Percentiles rank a stretch among this genome's conserved stretches.
Conservation (phyloP, 92 coral and sea anemone species). For the Parazoanthus atlanticus region DNA sequence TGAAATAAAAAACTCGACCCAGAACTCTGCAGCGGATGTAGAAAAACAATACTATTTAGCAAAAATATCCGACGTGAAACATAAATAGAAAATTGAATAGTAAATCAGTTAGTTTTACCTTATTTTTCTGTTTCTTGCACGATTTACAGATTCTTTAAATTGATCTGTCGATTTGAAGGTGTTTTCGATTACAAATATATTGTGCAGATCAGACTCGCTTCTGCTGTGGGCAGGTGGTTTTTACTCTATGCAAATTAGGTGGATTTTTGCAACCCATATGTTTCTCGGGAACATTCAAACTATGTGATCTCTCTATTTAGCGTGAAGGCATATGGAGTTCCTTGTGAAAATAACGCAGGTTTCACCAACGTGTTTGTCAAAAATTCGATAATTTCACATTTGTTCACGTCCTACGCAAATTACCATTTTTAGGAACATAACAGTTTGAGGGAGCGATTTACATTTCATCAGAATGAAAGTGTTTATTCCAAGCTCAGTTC, state of each 20-base stretch:
- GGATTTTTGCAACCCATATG: conserved; percentile 1
- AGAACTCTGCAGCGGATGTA: neutral
- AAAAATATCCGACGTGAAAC: neutral
- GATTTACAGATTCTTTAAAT: neutral
- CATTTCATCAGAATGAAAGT: conserved; percentile 17
- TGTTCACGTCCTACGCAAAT: conserved; percentile 32
- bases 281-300: neutral
- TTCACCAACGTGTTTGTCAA: neutral
- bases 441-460: conserved; percentile 8
- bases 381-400: conserved; percentile 9
- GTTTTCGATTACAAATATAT: conserved; percentile 27
- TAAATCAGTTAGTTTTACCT: neutral
- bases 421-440: conserved; percentile 14
- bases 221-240: conserved; percentile 36
- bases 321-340: neutral
- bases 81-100: neutral
- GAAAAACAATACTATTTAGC: neutral
- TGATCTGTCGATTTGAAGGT: conserved; percentile 22
- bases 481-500: neutral
- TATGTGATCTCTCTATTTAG: neutral
- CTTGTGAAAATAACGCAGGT: neutral
- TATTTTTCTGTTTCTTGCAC: conserved; percentile 12
- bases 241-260: conserved; percentile 41
- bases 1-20: neutral
- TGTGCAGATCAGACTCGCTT: conserved; percentile 40